phyloP scores from a whole-genome alignment of 2,113 vertebrate genomes.

The Tragelaphus buxtoni region DNA sequence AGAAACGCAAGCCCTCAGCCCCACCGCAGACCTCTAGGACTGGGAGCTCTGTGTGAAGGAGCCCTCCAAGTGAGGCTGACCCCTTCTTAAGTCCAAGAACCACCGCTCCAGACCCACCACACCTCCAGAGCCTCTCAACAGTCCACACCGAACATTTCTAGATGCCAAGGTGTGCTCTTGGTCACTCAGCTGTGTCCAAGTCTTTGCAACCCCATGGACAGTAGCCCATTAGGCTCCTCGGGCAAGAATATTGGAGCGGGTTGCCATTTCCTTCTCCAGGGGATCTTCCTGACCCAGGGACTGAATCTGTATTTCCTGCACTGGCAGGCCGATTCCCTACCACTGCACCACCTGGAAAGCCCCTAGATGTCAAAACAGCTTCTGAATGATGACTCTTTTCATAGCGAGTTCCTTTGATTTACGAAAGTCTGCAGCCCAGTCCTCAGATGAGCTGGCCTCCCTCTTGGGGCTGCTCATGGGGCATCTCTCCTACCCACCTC shows the following conservation, averaged over 20 bases:
- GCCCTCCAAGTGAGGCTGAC: not conserved
- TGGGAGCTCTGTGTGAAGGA: not conserved
- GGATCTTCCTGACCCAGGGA: not conserved
- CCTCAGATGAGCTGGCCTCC: not conserved
- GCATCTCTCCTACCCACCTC: not conserved
- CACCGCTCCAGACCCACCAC: too few relatives aligned
- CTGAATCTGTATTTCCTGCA: fast-evolving
- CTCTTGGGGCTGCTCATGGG: not conserved
- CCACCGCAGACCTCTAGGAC: too few relatives aligned
- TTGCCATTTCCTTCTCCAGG: not conserved
- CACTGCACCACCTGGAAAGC: not conserved
- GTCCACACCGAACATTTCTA: not conserved
- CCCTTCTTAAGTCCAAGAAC: not conserved
- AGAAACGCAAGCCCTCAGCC: not conserved
- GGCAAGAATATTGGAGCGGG: not conserved
- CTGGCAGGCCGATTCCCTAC: not conserved
- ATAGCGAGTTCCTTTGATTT: not conserved
- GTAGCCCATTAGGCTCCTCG: not conserved
- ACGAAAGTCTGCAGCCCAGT: not conserved
- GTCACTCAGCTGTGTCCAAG: not conserved
- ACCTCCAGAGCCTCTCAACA: not conserved
- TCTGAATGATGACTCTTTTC: not conserved
- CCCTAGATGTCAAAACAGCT: not conserved
- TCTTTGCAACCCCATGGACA: not conserved
- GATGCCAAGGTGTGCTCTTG: not conserved